Evolutionary conservation across 2,888 invertebrate species (phyloP), one percentile per base, ranked within the genome.

Genomic region (Agonopterix heracliana): DNA sequence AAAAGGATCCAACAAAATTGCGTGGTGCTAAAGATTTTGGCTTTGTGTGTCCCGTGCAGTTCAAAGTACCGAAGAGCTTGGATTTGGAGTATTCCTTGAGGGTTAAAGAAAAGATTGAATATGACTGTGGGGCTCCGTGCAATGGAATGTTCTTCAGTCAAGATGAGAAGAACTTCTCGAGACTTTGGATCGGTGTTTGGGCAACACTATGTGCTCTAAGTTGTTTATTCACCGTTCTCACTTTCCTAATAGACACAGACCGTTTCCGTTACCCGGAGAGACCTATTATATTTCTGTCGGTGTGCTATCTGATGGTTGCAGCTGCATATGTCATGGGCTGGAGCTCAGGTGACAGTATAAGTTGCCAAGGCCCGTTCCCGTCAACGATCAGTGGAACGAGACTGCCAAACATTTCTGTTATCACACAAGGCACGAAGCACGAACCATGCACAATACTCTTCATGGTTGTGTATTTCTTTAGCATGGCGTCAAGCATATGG

Each of bases 261-360:
- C 91, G 99, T 65, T 99, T 99, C 82, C 93, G 97, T 42, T 99
- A 99, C 84, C 99, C 99, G 9, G 99, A 99, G 81, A 91, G 98
- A 60, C 98, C 99, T 2, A 98, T 99, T 54, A 98, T 99, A 66
- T 99, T 98, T 80, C 89, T 99, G 51, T 97, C 98, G 12, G 94
- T 98, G 4, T 99, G 99, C 80, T 98, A 98, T 79, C 90, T 98
- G 64, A 95, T 98, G 92, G 96, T 98, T 42, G 96, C 98, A 12
- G 89, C 96, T 56, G 96, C 96, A 44, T 98, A 98, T 85, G 94
- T 96, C 13, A 94, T 94, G 58, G 96, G 96, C 5, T 94, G 95
- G 85, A 90, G 93, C 60, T 93, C 95, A 54, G 95, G 95, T 45
- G 95, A 97, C 69, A 92, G 91, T 50, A 93, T 96, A 43, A 91